phyloP scores from a whole-genome alignment of 2,797 vertebrate genomes.

The Notolabrus celidotus region DNA sequence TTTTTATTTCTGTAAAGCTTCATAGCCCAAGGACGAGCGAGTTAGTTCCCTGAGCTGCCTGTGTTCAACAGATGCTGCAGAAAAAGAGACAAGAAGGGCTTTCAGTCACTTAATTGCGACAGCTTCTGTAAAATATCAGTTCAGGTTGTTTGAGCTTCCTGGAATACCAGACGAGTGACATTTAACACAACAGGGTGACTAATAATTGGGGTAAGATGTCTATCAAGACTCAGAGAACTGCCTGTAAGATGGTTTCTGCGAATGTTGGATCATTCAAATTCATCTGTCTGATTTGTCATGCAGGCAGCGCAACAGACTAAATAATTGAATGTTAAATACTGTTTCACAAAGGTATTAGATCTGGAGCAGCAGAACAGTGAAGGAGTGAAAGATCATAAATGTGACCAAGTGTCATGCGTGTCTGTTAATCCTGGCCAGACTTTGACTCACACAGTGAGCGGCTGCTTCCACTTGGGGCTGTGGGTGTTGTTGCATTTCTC shows the following conservation, averaged over 20 bases:
- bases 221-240: constrained; percentile 3
- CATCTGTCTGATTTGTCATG: background rate
- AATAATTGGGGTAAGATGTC: background rate
- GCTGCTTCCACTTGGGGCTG: constrained; percentile 99
- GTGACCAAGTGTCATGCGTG: constrained; percentile 4
- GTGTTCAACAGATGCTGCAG: background rate
- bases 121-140: background rate
- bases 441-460: constrained; percentile 94
- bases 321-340: constrained; percentile 2
- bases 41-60: background rate
- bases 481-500: constrained; percentile 98
- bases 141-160: constrained; percentile 1
- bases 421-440: background rate
- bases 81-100: background rate
- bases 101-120: background rate
- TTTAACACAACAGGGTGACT: constrained; percentile 8
- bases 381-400: background rate
- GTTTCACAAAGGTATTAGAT: background rate
- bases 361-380: background rate
- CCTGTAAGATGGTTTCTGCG: background rate
- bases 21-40: too few relatives aligned
- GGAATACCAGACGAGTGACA: constrained; percentile 23
- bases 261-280: constrained; percentile 8
- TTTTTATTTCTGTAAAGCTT: background rate
- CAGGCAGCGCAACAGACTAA: background rate